These are phyloP conservation scores for Muscidifurax raptorellus DNA, from an alignment of 1,140 invertebrate species.

Conservation along the genomic window DNA sequence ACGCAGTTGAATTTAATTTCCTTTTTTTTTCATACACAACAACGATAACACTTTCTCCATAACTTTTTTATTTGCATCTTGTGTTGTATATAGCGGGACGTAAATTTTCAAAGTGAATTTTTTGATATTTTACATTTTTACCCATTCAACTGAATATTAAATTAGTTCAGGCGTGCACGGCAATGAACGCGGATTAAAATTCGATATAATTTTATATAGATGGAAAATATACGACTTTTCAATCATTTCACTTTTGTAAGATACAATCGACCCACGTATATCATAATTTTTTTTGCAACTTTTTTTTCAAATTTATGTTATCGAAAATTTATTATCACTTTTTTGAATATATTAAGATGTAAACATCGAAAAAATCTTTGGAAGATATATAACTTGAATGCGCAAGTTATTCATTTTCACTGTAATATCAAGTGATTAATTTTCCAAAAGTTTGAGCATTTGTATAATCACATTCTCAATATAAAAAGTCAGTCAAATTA, in stretches of 20 bases:
- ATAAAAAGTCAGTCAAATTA: neutral
- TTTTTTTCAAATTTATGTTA: neutral
- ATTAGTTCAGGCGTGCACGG: neutral
- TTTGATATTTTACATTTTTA: no score
- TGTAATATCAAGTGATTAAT: neutral
- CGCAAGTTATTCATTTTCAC: no score
- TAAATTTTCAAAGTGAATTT: neutral
- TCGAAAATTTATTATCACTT: no score
- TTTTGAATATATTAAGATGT: no score
- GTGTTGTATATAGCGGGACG: neutral
- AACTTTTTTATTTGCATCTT: neutral
- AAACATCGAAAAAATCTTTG: no score
- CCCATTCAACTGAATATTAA: neutral
- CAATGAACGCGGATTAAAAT: neutral
- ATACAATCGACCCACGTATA: slow-evolving; percentile 5
- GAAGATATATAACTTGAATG: neutral
- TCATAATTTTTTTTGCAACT: neutral
- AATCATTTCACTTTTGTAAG: neutral
- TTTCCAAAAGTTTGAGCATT: neutral
- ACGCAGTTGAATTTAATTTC: neutral
- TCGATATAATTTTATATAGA: neutral
- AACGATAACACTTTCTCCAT: neutral
- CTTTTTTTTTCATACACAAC: neutral
- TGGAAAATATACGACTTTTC: neutral
- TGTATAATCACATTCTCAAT: neutral